Percentiles rank a stretch among this genome's conserved stretches.
Conservation (phyloP, 1,140 invertebrate species). For the Ostrea denselamellosa region DNA sequence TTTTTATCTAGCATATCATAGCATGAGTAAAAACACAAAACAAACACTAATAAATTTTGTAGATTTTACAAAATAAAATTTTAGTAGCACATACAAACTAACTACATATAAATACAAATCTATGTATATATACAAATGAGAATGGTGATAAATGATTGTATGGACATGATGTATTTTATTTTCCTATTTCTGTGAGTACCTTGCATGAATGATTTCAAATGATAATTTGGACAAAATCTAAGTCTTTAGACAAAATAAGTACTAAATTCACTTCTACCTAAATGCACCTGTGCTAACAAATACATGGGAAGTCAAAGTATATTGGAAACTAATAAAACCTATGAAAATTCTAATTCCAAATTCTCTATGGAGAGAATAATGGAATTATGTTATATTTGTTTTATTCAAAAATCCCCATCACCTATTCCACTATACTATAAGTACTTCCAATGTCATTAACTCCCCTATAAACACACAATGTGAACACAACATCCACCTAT, state of each 20-base stretch:
- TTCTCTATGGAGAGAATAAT: no score
- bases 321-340: no score
- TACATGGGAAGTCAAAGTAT: no score
- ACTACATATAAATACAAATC: background rate
- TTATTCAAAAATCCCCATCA: background rate
- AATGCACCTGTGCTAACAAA: no score
- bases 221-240: constrained; percentile 9
- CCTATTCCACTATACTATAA: background rate
- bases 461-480: background rate
- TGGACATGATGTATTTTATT: background rate
- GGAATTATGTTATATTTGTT: no score
- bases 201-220: background rate
- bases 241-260: background rate
- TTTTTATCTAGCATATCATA: no score
- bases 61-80: background rate
- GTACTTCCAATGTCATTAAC: background rate
- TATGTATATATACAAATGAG: background rate
- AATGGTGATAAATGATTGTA: background rate
- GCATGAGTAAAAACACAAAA: no score
- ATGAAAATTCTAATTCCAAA: no score
- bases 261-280: no score
- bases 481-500: background rate
- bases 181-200: background rate
- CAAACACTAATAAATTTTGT: background rate
- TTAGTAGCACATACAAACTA: background rate